Evolutionary conservation across 2,113 vertebrate genomes (phyloP).

Genomic region (Edolisoma coerulescens): DNA sequence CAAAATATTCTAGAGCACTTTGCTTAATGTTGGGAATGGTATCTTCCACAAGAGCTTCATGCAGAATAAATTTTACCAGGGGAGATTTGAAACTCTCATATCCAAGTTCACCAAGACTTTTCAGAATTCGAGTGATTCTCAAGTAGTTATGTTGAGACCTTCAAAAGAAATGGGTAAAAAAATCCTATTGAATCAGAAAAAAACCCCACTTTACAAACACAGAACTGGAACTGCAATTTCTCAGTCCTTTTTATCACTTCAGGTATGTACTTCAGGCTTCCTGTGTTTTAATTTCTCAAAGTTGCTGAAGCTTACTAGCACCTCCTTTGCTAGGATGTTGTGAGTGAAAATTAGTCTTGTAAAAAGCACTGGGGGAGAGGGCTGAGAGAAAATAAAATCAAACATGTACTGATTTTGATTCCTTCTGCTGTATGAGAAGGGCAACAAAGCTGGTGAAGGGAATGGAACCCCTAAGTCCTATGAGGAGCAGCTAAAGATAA

Average conservation of each 20-base stretch:
- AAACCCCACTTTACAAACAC: neutral
- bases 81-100: conserved; percentile 94
- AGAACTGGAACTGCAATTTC: neutral
- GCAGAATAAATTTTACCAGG: conserved; percentile 89
- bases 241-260: neutral
- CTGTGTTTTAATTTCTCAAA: neutral
- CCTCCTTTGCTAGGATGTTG: neutral
- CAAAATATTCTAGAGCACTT: conserved; percentile 94
- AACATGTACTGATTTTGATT: neutral
- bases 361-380: neutral
- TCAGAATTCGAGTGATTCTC: conserved; percentile 95
- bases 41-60: conserved; percentile 87
- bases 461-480: neutral
- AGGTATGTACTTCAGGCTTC: neutral
- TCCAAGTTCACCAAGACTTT: conserved; percentile 95
- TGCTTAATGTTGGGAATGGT: conserved; percentile 93
- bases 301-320: neutral
- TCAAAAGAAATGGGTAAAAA: conserved; percentile 9
- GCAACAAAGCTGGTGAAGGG: neutral
- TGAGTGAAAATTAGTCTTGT: neutral
- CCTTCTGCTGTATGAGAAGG: neutral
- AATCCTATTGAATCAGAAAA: neutral
- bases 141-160: conserved; percentile 99
- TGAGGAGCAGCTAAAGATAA: neutral
- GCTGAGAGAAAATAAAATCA: neutral